Evolutionary conservation across 1,140 invertebrate species (phyloP).

Genomic region (Lycorma delicatula): DNA sequence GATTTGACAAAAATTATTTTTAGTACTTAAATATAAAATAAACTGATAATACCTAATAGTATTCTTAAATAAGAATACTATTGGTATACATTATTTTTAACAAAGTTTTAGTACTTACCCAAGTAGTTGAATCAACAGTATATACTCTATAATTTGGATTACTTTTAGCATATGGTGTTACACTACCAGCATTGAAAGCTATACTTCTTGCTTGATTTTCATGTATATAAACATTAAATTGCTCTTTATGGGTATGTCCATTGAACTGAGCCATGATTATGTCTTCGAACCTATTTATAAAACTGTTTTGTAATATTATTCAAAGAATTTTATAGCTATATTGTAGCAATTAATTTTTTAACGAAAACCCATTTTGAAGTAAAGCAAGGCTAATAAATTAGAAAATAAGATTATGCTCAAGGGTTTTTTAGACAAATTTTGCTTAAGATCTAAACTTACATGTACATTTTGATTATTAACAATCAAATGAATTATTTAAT

Average conservation of each 20-base stretch:
- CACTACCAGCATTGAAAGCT: constrained; percentile 67
- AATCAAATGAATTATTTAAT: too few species aligned
- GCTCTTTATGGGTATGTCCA: constrained; percentile 71
- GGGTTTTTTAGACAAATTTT: background rate
- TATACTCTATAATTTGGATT: constrained; percentile 80
- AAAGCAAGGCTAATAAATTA: background rate
- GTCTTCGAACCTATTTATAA: constrained; percentile 48
- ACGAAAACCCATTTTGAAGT: background rate
- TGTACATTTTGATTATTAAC: background rate
- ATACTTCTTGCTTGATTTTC: constrained; percentile 47
- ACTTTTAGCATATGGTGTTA: constrained; percentile 53
- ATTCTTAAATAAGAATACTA: too few species aligned
- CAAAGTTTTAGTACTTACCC: constrained; percentile 46
- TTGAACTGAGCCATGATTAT: constrained; percentile 71
- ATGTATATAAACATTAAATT: constrained; percentile 56
- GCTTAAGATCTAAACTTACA: background rate
- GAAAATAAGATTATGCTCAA: background rate
- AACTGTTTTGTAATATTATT: background rate
- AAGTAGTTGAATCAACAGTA: constrained; percentile 49
- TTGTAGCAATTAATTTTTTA: background rate
- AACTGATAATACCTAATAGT: too few species aligned
- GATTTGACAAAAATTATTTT: too few species aligned
- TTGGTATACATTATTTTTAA: too few species aligned
- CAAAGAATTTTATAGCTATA: background rate
- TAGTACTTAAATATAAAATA: too few species aligned